Base-by-base conservation (phyloP, 1,140 invertebrate genomes). In the Zaprionus nigranus region DNA sequence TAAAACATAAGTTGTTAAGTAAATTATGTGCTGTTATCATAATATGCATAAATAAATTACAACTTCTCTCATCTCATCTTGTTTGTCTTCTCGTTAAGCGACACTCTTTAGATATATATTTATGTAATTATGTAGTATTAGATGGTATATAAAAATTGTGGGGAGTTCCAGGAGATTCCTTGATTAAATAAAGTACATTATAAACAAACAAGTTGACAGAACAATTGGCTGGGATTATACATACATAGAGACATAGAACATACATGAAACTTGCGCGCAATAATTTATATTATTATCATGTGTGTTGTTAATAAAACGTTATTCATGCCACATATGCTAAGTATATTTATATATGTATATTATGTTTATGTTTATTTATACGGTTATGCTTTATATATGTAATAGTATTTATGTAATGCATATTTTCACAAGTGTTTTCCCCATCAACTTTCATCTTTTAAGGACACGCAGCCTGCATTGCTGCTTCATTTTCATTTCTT, bases 401-500 rank as follows among this genome's bases (percentile, higher is more conserved):
- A 73, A 40, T 82, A 72, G 79, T 79, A 79, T 71, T 86, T 78
- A 80, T 86, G 77, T 86, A 83, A 86, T 86, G 84, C 80, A 83
- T 86, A 78, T 83, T 83, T 88, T 86, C 80, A 88, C 83, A 86
- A 88, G 84, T 88, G 80, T 80, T 85, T 78, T 58, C 36, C 30
- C 24, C 24, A 38, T 38, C 70, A n/a, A 72, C 26, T 54, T 61
- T 64, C 49, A 46, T 65, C 4, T 60, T 46, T 69, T 74, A 86
- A 85, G 79, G 75, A 85, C 78, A 63, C 61, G 70, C 78, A 72
- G 49, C 54, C 51, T 34, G 30, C 30, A 17, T 13, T 34, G 79
- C 61, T 64, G 75, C 62, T 65, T 76, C 13, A 40, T 40, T 46
- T 34, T 34, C 30, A 34, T 70, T 53, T 46, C 75, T 77, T 20